Percentiles rank a stretch among this genome's conserved stretches.
phyloP scores from a whole-genome alignment of 1,140 invertebrate species.

The Ptiloglossa arizonensis region DNA sequence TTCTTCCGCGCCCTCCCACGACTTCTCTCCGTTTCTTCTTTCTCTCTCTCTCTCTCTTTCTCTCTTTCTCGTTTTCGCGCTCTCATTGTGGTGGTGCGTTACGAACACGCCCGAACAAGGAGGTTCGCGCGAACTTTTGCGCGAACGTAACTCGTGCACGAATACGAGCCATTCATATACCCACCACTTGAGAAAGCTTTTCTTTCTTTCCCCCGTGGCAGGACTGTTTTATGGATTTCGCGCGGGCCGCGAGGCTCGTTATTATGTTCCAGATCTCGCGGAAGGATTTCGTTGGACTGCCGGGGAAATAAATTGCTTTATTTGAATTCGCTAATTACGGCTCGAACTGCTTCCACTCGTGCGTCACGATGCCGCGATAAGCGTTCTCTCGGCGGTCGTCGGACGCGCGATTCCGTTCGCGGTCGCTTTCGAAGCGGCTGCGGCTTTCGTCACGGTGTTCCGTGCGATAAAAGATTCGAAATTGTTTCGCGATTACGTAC shows the following conservation, averaged over 20 bases:
- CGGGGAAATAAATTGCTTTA: not conserved
- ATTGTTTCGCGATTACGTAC: too few relatives aligned
- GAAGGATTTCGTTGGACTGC: not conserved
- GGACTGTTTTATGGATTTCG: conserved; percentile 28
- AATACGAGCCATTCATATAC: conserved; percentile 14
- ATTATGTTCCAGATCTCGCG: not conserved
- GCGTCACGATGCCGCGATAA: not conserved
- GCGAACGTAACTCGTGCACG: conserved; percentile 5
- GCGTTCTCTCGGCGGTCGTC: too few relatives aligned
- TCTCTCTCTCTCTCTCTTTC: not conserved
- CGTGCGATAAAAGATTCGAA: too few relatives aligned
- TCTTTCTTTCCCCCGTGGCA: too few relatives aligned
- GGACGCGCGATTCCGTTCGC: too few relatives aligned
- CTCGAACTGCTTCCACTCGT: not conserved
- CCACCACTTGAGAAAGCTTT: conserved; percentile 9
- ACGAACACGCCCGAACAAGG: not conserved
- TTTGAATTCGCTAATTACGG: not conserved
- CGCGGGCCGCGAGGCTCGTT: not conserved
- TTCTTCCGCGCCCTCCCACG: not conserved
- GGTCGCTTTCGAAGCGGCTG: too few relatives aligned
- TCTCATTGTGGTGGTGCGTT: not conserved
- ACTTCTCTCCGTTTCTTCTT: not conserved
- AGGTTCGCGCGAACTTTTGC: conserved; percentile 8
- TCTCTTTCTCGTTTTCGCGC: not conserved
- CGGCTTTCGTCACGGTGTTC: too few relatives aligned